Evolutionary conservation across 2,113 vertebrate genomes (phyloP).

Genomic region (Bungarus multicinctus): DNA sequence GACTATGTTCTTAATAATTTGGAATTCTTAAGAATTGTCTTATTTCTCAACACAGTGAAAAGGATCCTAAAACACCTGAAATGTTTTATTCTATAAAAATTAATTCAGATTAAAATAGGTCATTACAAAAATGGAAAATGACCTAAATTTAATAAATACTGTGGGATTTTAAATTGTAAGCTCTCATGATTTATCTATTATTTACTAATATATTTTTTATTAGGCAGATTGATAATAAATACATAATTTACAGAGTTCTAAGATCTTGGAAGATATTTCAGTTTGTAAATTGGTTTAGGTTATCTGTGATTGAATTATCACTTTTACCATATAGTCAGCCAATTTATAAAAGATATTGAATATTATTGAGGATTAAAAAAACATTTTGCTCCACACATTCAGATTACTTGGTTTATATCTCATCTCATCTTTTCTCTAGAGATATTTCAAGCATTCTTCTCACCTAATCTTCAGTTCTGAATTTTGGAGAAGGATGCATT

Average conservation of each 20-base stretch:
- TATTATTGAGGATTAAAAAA: not conserved
- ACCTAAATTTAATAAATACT: constrained; percentile 24
- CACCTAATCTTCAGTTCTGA: not conserved
- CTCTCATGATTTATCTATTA: constrained; percentile 6
- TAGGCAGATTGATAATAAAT: not conserved
- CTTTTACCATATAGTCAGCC: not conserved
- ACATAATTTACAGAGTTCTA: not conserved
- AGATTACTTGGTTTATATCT: not conserved
- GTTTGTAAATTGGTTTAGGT: not conserved
- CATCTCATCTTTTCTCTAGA: not conserved
- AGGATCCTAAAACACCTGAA: not conserved
- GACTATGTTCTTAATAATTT: constrained; percentile 56
- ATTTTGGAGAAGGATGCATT: not conserved
- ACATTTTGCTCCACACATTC: not conserved
- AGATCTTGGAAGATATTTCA: not conserved
- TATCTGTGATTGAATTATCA: too few species aligned
- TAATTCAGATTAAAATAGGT: constrained; percentile 27
- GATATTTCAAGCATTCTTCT: not conserved
- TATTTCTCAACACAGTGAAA: constrained; percentile 36
- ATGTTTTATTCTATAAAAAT: constrained; percentile 30
- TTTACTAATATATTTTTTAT: not conserved
- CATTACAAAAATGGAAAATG: constrained; percentile 24
- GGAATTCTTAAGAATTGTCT: constrained; percentile 47
- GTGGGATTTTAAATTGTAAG: too few species aligned
- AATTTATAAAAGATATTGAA: not conserved